These are phyloP conservation scores for Microtus ochrogaster DNA, from an alignment of 2,113 vertebrate genomes.

Conservation along the genomic window DNA sequence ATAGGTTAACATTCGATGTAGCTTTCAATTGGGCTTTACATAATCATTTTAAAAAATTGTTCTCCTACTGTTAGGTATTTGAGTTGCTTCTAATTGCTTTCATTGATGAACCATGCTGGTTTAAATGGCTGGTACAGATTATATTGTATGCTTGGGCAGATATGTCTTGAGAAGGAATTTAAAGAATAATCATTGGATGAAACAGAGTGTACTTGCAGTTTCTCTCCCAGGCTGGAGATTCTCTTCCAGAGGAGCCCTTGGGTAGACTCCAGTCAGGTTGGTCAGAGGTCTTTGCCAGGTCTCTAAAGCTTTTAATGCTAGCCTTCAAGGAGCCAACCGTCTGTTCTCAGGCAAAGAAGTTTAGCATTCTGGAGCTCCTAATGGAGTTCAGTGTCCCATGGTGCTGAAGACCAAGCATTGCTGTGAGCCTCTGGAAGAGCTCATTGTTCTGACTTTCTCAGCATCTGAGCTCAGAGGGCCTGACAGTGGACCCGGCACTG, in stretches of 20 bases:
- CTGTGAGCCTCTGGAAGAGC: not conserved
- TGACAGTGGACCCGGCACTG: not conserved
- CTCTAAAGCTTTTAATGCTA: not conserved
- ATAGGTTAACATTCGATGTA: not conserved
- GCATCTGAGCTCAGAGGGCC: not conserved
- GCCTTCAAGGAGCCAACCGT: not conserved
- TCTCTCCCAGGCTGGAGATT: not conserved
- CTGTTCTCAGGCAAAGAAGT: not conserved
- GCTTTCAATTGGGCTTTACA: not conserved
- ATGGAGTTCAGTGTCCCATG: no score
- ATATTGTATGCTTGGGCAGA: not conserved
- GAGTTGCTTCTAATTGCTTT: not conserved
- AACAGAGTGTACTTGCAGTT: not conserved
- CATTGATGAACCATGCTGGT: not conserved
- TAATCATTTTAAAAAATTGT: not conserved
- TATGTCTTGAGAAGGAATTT: constrained; percentile 25
- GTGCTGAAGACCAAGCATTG: not conserved
- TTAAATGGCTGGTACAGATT: not conserved
- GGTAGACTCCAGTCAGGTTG: not conserved
- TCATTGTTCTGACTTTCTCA: not conserved
- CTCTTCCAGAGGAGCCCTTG: not conserved
- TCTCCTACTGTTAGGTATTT: not conserved
- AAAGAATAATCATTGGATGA: not conserved
- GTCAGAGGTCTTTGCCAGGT: not conserved
- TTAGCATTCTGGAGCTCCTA: not conserved